A percentile compares a stretch with the other conserved stretches of the same genome.
These are phyloP conservation scores for Fopius arisanus DNA, from an alignment of 1,140 invertebrate genomes.

Conservation along the genomic window DNA sequence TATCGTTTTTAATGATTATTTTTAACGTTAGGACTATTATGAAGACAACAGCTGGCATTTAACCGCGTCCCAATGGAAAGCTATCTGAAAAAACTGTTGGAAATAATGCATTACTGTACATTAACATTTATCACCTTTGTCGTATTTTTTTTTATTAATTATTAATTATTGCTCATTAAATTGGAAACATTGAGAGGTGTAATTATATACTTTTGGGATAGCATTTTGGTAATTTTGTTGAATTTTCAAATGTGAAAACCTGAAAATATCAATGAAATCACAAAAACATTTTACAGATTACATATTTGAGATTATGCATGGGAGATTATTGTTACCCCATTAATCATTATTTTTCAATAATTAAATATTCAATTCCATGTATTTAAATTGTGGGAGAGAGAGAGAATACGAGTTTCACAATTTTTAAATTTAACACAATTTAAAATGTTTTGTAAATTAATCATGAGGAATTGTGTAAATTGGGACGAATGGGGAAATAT, in stretches of 20 bases:
- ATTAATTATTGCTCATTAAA: not conserved
- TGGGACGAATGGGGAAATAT: not conserved
- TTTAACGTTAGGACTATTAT: slow-evolving; percentile 44
- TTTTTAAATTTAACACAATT: slow-evolving; percentile 1
- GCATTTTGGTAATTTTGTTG: slow-evolving; percentile 6
- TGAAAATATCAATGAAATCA: slow-evolving; percentile 32
- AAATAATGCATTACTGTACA: slow-evolving; percentile 61
- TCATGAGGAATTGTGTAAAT: slow-evolving; percentile 14
- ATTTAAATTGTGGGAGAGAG: slow-evolving; percentile 21
- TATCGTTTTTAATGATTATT: slow-evolving; percentile 20
- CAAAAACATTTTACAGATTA: slow-evolving; percentile 26
- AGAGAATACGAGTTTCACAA: not conserved
- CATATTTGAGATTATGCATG: slow-evolving; percentile 20
- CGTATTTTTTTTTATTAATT: not conserved
- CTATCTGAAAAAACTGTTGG: slow-evolving; percentile 64
- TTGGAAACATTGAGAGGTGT: not conserved
- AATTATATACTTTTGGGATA: not conserved
- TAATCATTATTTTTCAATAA: slow-evolving; percentile 37
- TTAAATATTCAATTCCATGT: slow-evolving; percentile 4
- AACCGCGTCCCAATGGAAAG: slow-evolving; percentile 61
- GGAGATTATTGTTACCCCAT: slow-evolving; percentile 48
- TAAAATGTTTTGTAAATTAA: not conserved
- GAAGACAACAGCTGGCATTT: slow-evolving; percentile 57
- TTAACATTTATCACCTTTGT: not conserved
- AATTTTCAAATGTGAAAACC: slow-evolving; percentile 23